These are phyloP conservation scores for Caenorhabditis tropicalis DNA, from an alignment of 1,140 invertebrate genomes.

Conservation along the genomic window DNA sequence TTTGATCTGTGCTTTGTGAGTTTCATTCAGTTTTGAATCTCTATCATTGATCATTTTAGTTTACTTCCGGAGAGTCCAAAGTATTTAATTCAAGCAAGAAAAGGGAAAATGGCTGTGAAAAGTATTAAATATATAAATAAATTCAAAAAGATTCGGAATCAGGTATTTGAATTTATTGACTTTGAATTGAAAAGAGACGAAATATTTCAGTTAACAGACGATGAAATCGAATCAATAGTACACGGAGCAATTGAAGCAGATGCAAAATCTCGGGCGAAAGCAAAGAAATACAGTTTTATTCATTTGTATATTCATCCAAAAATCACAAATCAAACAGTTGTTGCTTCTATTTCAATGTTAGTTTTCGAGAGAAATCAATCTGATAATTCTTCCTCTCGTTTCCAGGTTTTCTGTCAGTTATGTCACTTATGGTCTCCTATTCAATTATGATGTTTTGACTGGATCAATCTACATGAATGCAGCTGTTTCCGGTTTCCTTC, in stretches of 20 bases:
- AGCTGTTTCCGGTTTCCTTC: constrained; percentile 45
- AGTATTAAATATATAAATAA: constrained; percentile 47
- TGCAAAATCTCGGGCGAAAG: constrained; percentile 6
- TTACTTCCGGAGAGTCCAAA: constrained; percentile 49
- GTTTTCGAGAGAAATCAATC: not conserved
- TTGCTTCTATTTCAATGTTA: constrained; percentile 48
- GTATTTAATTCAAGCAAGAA: constrained; percentile 42
- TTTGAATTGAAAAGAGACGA: not conserved
- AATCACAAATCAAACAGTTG: constrained; percentile 10
- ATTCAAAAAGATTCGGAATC: constrained; percentile 30
- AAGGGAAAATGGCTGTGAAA: constrained; percentile 9
- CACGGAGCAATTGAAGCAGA: constrained; percentile 14
- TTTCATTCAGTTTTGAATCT: not conserved
- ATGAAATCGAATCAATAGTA: constrained; percentile 37
- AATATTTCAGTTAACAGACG: not conserved
- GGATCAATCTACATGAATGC: constrained; percentile 49
- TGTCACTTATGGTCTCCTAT: constrained; percentile 48
- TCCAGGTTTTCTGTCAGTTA: constrained; percentile 43
- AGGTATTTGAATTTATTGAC: not conserved
- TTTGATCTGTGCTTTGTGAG: constrained; percentile 48
- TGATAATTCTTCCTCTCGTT: not conserved
- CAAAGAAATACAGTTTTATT: constrained; percentile 49
- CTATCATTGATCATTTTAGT: not conserved
- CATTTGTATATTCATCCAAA: constrained; percentile 42
- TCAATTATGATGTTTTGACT: constrained; percentile 42